Base-by-base conservation (phyloP, 2,888 invertebrate genomes). In the Andrena marginata region DNA sequence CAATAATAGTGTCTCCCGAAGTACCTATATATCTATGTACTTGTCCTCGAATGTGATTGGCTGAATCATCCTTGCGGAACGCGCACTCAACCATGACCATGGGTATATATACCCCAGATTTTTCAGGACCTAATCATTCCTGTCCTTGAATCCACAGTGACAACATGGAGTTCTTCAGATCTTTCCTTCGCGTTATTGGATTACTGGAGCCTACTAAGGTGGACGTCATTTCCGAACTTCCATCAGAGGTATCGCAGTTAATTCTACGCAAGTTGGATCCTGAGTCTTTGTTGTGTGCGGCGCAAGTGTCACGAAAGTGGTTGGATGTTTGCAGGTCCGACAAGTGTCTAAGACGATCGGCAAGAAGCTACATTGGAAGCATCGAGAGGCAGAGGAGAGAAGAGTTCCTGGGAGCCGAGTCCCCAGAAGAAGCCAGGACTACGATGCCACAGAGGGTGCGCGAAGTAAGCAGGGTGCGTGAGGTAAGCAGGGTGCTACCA, bases 241-340 rank as follows among this genome's bases (percentile, higher is more conserved):
- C 75, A 0, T 16, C 31, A 0, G 63, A 84, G 59, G 51, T 82
- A 0, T 82, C 75, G 6, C 77, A 78, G 56, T 3, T 81, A 16
- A 81, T 81, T 31, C 63, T 77, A 3, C 77, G 77, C 4, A 62
- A 84, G 42, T 75, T 84, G 33, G 77, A 84, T 8, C 33, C 77
- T 10, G 68, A 75, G 16, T 74, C 74, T 13, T 62, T 84, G 10
- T 8, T 82, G 13, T 5, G 7, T 16, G 78, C 42, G 0, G 60
- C 56, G 1, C 75, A 51, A 13, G 67, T 78, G 0, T 78, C 75
- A 2, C 54, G 64, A 6, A 65, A 65, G 7, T 84, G 84, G 75
- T 0, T 65, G 4, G 0, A 33, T 0, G 33, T 82, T 59, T 78
- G 77, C 13, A 54, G 3, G 0, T 54, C 72, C 7, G 72, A 73